Evolutionary conservation across 2,113 vertebrate genomes (phyloP).

Genomic region (Ginglymostoma cirratum): DNA sequence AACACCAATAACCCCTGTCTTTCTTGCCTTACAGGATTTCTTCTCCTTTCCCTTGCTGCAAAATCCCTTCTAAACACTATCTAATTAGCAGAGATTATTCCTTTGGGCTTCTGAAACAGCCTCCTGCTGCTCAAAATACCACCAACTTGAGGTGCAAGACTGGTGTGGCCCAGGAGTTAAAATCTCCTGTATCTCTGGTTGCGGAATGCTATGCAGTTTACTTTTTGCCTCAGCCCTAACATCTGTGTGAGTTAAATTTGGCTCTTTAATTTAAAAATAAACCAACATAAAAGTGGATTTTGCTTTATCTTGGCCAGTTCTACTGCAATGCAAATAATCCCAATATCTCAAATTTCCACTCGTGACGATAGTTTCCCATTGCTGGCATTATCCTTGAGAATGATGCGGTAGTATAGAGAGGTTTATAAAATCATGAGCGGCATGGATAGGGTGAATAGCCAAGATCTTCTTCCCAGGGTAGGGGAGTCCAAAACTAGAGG

Average conservation of each 20-base stretch:
- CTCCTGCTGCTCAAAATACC: background rate
- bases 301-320: background rate
- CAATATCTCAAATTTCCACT: background rate
- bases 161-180: background rate
- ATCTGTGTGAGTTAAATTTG: background rate
- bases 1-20: background rate
- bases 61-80: background rate
- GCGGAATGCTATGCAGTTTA: background rate
- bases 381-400: background rate
- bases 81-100: background rate
- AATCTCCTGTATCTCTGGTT: background rate
- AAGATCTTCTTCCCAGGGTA: no score
- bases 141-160: background rate
- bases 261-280: background rate
- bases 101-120: background rate
- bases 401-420: background rate
- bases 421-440: no score
- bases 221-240: background rate
- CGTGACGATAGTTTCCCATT: background rate
- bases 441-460: no score
- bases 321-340: background rate
- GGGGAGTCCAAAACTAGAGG: no score
- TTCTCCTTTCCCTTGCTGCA: background rate
- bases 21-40: background rate
- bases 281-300: background rate